phyloP scores from a whole-genome alignment of 2,888 invertebrate genomes.

The Tetheella fluctuosa region DNA sequence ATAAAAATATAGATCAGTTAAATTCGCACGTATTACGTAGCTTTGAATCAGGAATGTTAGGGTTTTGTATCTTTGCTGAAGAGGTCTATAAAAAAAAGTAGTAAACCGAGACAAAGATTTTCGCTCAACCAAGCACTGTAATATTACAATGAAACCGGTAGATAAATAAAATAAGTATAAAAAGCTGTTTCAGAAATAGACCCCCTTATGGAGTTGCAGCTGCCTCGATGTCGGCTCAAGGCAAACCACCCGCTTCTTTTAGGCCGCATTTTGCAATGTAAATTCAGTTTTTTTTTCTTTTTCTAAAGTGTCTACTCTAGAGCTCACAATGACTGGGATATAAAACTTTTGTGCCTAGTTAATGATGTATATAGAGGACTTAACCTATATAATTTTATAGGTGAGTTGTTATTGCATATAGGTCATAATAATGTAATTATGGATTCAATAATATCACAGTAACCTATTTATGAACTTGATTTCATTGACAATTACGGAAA shows the following conservation, averaged over 20 bases:
- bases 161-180: slow-evolving; percentile 70
- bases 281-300: slow-evolving; percentile 57
- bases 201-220: slow-evolving; percentile 66
- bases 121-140: slow-evolving; percentile 36
- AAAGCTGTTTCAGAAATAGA: slow-evolving; percentile 72
- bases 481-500: too few relatives aligned
- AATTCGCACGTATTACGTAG: too few relatives aligned
- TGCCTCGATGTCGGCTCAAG: slow-evolving; percentile 70
- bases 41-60: too few relatives aligned
- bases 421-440: background rate
- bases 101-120: slow-evolving; percentile 15
- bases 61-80: too few relatives aligned
- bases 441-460: too few relatives aligned
- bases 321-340: slow-evolving; percentile 38
- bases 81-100: too few relatives aligned
- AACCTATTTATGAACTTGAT: too few relatives aligned
- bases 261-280: slow-evolving; percentile 59
- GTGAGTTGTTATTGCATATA: background rate
- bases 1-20: too few relatives aligned
- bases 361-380: slow-evolving; percentile 42
- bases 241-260: slow-evolving; percentile 70
- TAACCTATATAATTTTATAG: background rate
- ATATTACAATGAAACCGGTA: slow-evolving; percentile 67
- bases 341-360: slow-evolving; percentile 42
- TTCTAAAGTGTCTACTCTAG: slow-evolving; percentile 39